Evolutionary conservation across 2,113 vertebrate species (phyloP).

Genomic region (Dromas ardeola): DNA sequence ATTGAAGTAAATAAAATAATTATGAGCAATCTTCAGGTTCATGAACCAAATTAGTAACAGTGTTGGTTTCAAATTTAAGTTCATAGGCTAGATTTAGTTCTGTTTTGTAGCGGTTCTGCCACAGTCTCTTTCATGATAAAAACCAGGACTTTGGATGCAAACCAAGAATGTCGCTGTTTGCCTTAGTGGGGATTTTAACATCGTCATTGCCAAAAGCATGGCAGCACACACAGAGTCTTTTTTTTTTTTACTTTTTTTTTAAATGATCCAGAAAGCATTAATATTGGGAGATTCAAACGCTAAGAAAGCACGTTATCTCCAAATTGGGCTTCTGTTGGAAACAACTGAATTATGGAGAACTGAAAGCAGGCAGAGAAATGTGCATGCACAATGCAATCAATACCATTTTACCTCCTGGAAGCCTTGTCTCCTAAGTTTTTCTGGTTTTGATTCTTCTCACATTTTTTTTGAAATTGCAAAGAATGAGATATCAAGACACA

Average conservation of each 20-base stretch:
- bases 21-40: constrained; percentile 17
- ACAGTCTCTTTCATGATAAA: constrained; percentile 43
- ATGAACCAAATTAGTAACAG: neutral
- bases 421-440: neutral
- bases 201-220: neutral
- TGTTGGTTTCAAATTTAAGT: neutral
- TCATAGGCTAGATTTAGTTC: constrained; percentile 1
- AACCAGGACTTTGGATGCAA: constrained; percentile 36
- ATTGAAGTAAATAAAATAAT: constrained; percentile 61
- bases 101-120: neutral
- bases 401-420: neutral
- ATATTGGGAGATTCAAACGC: neutral
- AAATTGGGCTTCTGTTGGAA: neutral
- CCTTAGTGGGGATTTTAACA: constrained; percentile 14
- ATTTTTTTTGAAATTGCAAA: neutral
- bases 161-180: constrained; percentile 51
- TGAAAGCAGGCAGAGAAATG: neutral
- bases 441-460: neutral
- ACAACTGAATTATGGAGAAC: neutral
- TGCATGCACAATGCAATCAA: neutral
- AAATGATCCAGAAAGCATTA: neutral
- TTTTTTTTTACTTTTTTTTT: too few relatives aligned
- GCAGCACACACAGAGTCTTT: neutral
- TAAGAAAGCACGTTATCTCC: neutral
- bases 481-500: neutral